Percentiles rank a stretch among this genome's conserved stretches.
phyloP scores from a whole-genome alignment of 53 echinoderm and acorn worm genomes.

The Mesocentrotus franciscanus region DNA sequence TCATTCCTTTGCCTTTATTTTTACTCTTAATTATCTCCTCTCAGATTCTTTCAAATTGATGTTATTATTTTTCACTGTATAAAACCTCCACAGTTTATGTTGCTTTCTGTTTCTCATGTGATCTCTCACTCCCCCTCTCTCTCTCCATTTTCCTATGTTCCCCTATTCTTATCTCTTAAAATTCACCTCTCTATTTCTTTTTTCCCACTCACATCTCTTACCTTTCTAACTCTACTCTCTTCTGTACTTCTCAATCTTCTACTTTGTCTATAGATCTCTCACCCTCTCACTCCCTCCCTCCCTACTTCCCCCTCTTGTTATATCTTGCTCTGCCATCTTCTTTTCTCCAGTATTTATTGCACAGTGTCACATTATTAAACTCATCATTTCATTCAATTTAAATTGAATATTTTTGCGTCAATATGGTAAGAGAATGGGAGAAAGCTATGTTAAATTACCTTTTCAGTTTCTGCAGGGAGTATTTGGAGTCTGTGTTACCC shows the following conservation, averaged over 20 bases:
- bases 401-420: neutral
- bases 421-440: neutral
- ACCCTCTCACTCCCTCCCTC: neutral
- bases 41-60: no score
- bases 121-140: neutral
- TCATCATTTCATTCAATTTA: neutral
- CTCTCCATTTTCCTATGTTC: neutral
- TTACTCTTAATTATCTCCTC: no score
- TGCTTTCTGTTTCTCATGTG: no score
- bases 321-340: neutral
- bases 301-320: neutral
- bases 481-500: constrained; percentile 99
- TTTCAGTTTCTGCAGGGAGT: constrained; percentile 98
- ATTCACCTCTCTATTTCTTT: neutral
- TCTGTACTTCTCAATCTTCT: no score
- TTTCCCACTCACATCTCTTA: neutral
- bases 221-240: no score
- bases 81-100: no score
- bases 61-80: no score
- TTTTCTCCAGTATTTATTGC: neutral
- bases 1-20: no score
- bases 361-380: neutral
- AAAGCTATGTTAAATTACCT: constrained; percentile 66
- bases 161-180: neutral
- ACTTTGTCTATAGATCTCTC: neutral